A percentile compares a stretch with the other conserved stretches of the same genome.
Conservation (phyloP, 2,797 vertebrate species). For the Poecilia gillii region DNA sequence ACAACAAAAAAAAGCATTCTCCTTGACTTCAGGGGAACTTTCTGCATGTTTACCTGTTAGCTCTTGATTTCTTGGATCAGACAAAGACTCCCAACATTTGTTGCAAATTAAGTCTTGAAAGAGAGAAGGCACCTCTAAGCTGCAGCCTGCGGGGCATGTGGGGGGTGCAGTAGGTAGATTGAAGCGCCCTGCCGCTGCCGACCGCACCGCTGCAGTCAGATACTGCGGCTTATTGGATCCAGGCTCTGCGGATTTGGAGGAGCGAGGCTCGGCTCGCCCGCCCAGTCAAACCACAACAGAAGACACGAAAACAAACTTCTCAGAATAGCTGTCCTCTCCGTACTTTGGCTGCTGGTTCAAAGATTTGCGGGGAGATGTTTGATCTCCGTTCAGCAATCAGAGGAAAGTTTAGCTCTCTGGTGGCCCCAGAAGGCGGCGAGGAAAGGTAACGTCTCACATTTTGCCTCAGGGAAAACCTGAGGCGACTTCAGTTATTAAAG, state of each 20-base stretch:
- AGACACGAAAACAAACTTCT: constrained; percentile 81
- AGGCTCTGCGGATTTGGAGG: constrained; percentile 88
- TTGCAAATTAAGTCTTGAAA: constrained; percentile 71
- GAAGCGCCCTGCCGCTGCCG: constrained; percentile 84
- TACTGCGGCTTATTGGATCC: constrained; percentile 94
- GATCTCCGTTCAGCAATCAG: constrained; percentile 78
- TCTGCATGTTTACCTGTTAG: constrained; percentile 63
- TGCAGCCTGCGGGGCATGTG: constrained; percentile 44
- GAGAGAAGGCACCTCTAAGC: constrained; percentile 66
- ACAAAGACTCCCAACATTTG: constrained; percentile 69
- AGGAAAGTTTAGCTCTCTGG: constrained; percentile 59
- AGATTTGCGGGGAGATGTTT: constrained; percentile 77
- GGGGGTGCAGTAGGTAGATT: constrained; percentile 85
- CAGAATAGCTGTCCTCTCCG: constrained; percentile 75
- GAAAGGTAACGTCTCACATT: not conserved
- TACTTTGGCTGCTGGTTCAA: constrained; percentile 75
- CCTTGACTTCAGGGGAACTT: constrained; percentile 18
- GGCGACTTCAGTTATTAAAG: too few species aligned
- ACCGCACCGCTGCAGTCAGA: constrained; percentile 90
- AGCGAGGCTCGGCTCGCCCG: constrained; percentile 85
- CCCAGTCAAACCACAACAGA: constrained; percentile 91
- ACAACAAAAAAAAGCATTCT: not conserved
- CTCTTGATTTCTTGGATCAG: constrained; percentile 41
- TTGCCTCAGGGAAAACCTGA: not conserved
- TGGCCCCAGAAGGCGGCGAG: constrained; percentile 65